Evolutionary conservation across 2,888 invertebrate species (phyloP), one percentile per base, ranked within the genome.

Genomic region (Adelognathus sp.): DNA sequence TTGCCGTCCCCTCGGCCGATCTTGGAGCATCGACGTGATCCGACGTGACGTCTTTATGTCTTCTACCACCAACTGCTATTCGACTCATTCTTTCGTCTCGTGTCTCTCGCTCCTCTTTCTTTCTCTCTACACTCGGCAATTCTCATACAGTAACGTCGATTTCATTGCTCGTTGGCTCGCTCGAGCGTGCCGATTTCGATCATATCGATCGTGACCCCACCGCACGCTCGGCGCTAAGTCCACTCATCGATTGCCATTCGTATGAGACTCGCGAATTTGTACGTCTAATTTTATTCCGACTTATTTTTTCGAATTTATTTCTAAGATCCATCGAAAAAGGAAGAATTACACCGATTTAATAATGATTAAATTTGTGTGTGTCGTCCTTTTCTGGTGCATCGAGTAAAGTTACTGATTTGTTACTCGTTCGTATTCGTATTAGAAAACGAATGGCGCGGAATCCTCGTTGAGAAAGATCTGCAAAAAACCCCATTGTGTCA

Each of bases 11-110:
- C 36, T 16, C 56, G 61, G 41, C 44, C 39, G 24, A 33, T 61
- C 66, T 79, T 81, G 82, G 82, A 80, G 85, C 85, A 86, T 83
- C 85, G 85, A 87, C 86, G 88, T 88, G 88, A 87, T 87, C 84
- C 86, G 83, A 86, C 87, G 87, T 87, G 86, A 85, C 86, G 86
- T 86, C 83, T 75, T 80, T 83, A 82, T 83, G 78, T 79, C 76
- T 70, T 69, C 63, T 78, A 79, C 79, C 79, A 80, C 76, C 21
- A 21, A 14, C 16, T 41, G 9, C 11, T 64, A 75, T 81, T 79
- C 78, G 71, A 75, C 58, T 79, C 41, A 75, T 72, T 78, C 74
- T 72, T 74, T 64, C 69, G 52, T 67, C 44, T 56, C 67, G 41
- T 52, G 50, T 64, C 54, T 70, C 67, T 69, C 67, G 67, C 63